Evolutionary conservation across 2,888 invertebrate genomes (phyloP).

Genomic region (Stratiomys singularior): DNA sequence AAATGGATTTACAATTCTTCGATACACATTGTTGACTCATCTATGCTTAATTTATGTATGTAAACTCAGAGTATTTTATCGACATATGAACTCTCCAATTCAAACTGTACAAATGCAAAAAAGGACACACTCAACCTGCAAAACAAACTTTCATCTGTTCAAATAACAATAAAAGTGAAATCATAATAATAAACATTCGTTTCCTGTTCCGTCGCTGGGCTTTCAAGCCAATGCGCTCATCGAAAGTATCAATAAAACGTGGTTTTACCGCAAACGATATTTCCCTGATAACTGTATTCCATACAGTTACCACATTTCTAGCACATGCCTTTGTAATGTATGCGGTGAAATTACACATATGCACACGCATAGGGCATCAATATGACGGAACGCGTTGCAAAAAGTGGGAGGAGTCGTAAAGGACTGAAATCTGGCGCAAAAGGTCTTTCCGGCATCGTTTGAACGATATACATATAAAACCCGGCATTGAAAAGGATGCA

Average conservation of each 20-base stretch:
- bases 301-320: conserved; percentile 35
- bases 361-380: conserved; percentile 8
- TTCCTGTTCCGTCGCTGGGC: conserved; percentile 2
- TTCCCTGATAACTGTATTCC: conserved; percentile 25
- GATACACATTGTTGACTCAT: too few species aligned
- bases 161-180: conserved; percentile 42
- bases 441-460: conserved; percentile 18
- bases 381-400: background rate
- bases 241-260: conserved; percentile 44
- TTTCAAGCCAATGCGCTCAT: conserved; percentile 2
- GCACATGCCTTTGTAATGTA: conserved; percentile 35
- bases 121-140: conserved; percentile 4
- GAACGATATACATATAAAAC: conserved; percentile 9
- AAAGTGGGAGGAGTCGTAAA: conserved; percentile 25
- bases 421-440: background rate
- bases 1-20: too few species aligned
- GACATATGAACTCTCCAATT: background rate
- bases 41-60: background rate
- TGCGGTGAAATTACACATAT: conserved; percentile 36
- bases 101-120: conserved; percentile 6
- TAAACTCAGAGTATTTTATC: background rate
- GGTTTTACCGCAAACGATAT: conserved; percentile 44
- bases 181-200: conserved; percentile 16
- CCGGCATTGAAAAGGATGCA: background rate
- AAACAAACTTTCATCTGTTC: conserved; percentile 44